These are phyloP conservation scores for Drosophila albomicans DNA, from an alignment of 1,140 invertebrate species.

Conservation along the genomic window DNA sequence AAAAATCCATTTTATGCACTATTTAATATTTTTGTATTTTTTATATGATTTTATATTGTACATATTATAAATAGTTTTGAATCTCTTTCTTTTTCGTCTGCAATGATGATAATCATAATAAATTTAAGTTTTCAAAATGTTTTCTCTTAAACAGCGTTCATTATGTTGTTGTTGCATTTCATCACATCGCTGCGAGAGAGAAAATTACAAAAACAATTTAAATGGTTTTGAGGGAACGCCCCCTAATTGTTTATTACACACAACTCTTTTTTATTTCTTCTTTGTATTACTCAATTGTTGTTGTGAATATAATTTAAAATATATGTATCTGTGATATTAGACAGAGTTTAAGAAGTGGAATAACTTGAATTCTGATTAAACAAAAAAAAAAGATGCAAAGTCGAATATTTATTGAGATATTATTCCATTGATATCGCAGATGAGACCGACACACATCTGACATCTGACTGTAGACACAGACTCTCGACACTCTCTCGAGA, in stretches of 20 bases:
- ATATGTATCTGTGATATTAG: background rate
- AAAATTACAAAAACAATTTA: background rate
- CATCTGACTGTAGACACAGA: background rate
- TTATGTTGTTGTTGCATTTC: background rate
- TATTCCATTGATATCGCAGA: background rate
- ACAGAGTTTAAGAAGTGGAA: conserved; percentile 1
- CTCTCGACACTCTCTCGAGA: background rate
- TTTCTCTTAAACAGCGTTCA: background rate
- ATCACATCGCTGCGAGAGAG: background rate
- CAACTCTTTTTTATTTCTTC: background rate
- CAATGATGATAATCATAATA: no score
- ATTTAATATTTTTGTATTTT: no score
- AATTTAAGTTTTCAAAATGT: background rate
- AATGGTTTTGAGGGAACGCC: background rate
- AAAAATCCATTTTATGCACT: no score
- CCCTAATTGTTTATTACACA: background rate
- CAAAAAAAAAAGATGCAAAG: background rate
- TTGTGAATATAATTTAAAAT: background rate
- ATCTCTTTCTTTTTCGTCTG: no score
- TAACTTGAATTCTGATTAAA: conserved; percentile 23
- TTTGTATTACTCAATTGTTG: no score
- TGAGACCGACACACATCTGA: background rate
- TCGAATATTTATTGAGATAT: conserved; percentile 1
- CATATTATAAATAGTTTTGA: no score
- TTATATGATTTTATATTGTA: no score